phyloP scores from a whole-genome alignment of 2,888 invertebrate genomes.

The Drosophila glabriapex region DNA sequence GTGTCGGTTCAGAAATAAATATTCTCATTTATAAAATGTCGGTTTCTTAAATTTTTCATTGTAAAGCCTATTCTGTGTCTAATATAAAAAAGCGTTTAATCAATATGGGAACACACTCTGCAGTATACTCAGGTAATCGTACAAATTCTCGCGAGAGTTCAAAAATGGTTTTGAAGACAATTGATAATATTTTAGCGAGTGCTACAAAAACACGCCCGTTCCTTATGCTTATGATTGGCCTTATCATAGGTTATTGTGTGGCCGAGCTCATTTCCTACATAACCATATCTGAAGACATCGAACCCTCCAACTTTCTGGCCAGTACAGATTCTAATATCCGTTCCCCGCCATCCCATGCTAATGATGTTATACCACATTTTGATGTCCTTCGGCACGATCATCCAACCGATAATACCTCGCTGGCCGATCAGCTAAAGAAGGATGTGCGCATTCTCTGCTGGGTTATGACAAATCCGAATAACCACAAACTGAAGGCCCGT shows the following conservation, averaged over 20 bases:
- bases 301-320: not conserved
- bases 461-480: not conserved
- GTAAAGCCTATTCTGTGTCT: not conserved
- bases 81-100: not conserved
- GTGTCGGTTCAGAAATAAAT: not conserved
- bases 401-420: not conserved
- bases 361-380: not conserved
- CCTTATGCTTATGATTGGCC: not conserved
- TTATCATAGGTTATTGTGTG: not conserved
- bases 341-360: not conserved
- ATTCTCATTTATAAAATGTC: not conserved
- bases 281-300: not conserved
- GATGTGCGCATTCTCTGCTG: conserved; percentile 13
- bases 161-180: not conserved
- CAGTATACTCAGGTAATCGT: not conserved
- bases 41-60: not conserved
- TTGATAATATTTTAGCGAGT: not conserved
- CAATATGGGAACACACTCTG: not conserved
- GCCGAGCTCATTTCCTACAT: not conserved
- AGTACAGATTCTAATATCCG: not conserved
- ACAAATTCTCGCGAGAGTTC: not conserved
- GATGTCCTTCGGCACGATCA: not conserved
- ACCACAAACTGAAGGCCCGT: not conserved
- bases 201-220: not conserved
- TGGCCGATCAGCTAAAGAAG: not conserved